phyloP scores from a whole-genome alignment of 2,797 vertebrate genomes.

The Petrocephalus sullivani region DNA sequence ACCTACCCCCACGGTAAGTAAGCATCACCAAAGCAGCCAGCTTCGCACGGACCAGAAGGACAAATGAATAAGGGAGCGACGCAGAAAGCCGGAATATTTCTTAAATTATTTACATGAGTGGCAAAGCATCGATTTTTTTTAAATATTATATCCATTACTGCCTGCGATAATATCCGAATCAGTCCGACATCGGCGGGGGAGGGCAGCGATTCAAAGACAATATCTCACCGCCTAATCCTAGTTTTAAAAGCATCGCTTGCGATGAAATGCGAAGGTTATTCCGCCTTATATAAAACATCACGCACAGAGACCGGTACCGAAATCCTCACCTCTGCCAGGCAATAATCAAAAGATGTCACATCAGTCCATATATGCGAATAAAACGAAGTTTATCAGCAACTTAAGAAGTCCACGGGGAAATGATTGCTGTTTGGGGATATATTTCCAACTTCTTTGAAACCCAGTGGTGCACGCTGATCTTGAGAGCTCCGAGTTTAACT shows the following conservation, averaged over 20 bases:
- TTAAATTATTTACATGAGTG: neutral
- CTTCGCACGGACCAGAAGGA: neutral
- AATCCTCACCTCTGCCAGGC: neutral
- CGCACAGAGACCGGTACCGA: neutral
- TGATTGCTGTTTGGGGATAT: neutral
- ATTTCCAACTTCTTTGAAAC: conserved; percentile 8
- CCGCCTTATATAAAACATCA: neutral
- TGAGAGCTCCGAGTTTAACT: conserved; percentile 10
- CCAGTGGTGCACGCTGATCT: neutral
- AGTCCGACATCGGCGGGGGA: neutral
- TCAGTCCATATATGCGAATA: neutral
- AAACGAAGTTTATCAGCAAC: conserved; percentile 5
- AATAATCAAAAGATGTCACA: neutral
- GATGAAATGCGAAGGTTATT: neutral
- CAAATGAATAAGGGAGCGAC: neutral
- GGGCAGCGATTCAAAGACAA: neutral
- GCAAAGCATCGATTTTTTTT: neutral
- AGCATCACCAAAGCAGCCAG: neutral
- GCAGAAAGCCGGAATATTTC: neutral
- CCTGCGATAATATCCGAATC: neutral
- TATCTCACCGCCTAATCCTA: neutral
- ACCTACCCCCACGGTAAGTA: neutral
- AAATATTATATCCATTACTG: neutral
- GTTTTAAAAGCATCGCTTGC: neutral
- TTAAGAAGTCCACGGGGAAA: neutral